Conservation (phyloP, 2,888 invertebrate species). For the Achlya flavicornis region DNA sequence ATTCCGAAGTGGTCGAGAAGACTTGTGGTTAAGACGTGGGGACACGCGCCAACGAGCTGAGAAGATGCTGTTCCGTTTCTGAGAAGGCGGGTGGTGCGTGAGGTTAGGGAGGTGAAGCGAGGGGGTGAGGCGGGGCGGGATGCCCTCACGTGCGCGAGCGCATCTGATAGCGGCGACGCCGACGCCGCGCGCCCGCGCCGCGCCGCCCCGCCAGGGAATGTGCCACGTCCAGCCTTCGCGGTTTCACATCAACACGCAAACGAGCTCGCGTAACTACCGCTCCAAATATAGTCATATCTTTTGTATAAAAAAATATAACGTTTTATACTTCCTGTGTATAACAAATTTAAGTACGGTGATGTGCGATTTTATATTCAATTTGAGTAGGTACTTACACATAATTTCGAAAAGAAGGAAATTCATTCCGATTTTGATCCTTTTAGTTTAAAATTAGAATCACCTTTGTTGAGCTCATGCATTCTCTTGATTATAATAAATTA, state of each 20-base stretch:
- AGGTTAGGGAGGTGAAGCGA: constrained; percentile 29
- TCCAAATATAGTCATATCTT: not conserved
- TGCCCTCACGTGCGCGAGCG: constrained; percentile 73
- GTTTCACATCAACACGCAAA: constrained; percentile 40
- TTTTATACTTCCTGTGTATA: not conserved
- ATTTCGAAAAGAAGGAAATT: too few relatives aligned
- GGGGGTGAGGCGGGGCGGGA: constrained; percentile 39
- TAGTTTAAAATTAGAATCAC: too few relatives aligned
- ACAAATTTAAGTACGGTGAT: not conserved
- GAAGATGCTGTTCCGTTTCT: constrained; percentile 32
- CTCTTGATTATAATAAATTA: too few relatives aligned
- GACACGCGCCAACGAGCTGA: constrained; percentile 37
- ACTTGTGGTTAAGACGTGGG: constrained; percentile 45
- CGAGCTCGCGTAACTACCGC: constrained; percentile 35
- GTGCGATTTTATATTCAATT: too few relatives aligned
- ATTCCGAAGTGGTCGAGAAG: constrained; percentile 21
- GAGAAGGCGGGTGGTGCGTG: constrained; percentile 31
- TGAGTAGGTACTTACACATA: too few relatives aligned
- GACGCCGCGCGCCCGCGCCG: constrained; percentile 27
- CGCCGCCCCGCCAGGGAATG: constrained; percentile 46
- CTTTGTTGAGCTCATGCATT: too few relatives aligned
- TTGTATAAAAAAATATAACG: not conserved
- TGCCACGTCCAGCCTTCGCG: constrained; percentile 35
- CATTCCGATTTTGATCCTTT: too few relatives aligned
- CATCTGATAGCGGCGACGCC: constrained; percentile 61